Conservation (phyloP, 1,140 invertebrate species). For the Drosophila sp. region DNA sequence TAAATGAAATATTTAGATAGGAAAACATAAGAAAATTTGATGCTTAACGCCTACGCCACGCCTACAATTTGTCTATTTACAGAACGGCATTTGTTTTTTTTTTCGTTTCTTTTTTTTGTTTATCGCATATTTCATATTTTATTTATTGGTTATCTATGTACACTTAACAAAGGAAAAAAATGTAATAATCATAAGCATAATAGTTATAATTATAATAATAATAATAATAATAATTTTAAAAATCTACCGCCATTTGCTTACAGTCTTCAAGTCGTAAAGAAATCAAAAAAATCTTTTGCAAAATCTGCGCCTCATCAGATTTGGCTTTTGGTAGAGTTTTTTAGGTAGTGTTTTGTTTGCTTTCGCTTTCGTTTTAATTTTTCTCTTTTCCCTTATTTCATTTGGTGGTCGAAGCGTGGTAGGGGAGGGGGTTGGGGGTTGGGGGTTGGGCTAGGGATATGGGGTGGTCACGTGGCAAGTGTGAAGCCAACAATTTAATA, state of each 20-base stretch:
- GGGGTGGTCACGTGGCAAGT: constrained; percentile 31
- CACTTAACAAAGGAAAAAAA: constrained; percentile 56
- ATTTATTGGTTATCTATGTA: constrained; percentile 61
- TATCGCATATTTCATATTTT: constrained; percentile 43
- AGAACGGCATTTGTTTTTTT: constrained; percentile 37
- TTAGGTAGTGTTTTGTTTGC: constrained; percentile 36
- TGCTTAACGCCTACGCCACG: constrained; percentile 12
- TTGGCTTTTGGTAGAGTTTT: constrained; percentile 73
- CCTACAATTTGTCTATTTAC: constrained; percentile 63
- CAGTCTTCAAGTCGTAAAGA: constrained; percentile 80
- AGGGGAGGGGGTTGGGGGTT: constrained; percentile 15
- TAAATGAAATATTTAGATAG: constrained; percentile 32
- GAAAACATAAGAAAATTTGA: constrained; percentile 33
- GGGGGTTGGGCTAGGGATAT: neutral
- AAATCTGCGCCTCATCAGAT: constrained; percentile 62
- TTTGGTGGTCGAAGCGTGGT: neutral
- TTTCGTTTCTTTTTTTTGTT: constrained; percentile 10
- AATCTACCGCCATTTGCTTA: constrained; percentile 71
- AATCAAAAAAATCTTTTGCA: constrained; percentile 64
- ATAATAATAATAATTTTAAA: constrained; percentile 54
- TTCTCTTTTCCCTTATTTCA: constrained; percentile 19
- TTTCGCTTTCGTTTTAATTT: too few species aligned
- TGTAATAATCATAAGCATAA: constrained; percentile 28
- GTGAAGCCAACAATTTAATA: constrained; percentile 67
- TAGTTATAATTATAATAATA: constrained; percentile 42